phyloP scores from a whole-genome alignment of 2,113 vertebrate genomes.

The Osmerus mordax region DNA sequence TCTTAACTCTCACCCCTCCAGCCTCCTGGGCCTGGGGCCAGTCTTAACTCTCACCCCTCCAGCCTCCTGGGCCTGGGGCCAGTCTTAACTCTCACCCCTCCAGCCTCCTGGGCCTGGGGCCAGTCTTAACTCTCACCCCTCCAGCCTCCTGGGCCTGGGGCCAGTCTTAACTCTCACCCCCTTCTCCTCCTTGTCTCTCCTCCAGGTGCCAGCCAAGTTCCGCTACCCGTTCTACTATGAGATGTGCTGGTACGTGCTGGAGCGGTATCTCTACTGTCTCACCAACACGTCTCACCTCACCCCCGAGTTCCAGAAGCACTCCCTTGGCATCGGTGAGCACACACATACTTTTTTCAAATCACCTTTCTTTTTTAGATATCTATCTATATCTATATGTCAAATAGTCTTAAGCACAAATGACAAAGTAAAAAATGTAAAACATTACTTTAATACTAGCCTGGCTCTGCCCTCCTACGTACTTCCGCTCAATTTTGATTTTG shows the following conservation, averaged over 20 bases:
- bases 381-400: no score
- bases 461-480: no score
- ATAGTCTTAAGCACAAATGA: no score
- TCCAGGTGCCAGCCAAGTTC: constrained; percentile 94
- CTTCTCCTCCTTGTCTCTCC: background rate
- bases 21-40: background rate
- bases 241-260: constrained; percentile 99
- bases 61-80: no score
- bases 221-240: constrained; percentile 98
- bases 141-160: background rate
- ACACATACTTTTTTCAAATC: background rate
- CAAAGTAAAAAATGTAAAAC: no score
- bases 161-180: background rate
- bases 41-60: background rate
- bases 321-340: constrained; percentile 87
- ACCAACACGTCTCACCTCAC: constrained; percentile 90
- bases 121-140: background rate
- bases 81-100: no score
- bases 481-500: no score
- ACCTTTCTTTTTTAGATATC: no score
- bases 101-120: background rate
- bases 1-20: background rate
- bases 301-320: constrained; percentile 94
- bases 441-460: no score
- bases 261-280: constrained; percentile 93